Conservation (phyloP, 2,888 invertebrate species). For the Augochlorella aurata region DNA sequence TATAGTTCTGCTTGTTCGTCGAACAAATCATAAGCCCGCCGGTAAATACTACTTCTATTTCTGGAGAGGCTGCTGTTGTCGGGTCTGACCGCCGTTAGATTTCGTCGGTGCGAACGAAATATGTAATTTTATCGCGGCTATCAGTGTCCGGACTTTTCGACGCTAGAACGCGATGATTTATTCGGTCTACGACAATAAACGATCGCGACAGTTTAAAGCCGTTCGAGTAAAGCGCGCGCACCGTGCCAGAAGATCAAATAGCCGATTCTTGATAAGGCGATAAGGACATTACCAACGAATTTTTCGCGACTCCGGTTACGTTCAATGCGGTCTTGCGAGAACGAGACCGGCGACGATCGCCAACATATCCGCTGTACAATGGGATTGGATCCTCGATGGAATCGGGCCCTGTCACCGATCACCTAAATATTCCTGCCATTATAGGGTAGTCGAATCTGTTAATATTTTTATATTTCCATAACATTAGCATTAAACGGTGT, state of each 20-base stretch:
- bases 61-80: too few species aligned
- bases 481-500: too few species aligned
- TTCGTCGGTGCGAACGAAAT: background rate
- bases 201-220: slow-evolving; percentile 7
- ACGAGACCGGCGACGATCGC: too few species aligned
- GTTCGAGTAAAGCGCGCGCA: background rate
- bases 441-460: too few species aligned
- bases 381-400: too few species aligned
- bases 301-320: slow-evolving; percentile 13
- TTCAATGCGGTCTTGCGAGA: slow-evolving; percentile 7
- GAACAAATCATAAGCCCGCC: too few species aligned
- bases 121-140: background rate
- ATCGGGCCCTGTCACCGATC: too few species aligned
- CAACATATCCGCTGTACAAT: too few species aligned
- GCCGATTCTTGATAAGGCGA: slow-evolving; percentile 20
- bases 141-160: background rate
- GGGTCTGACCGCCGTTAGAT: background rate
- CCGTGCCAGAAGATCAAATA: slow-evolving; percentile 23
- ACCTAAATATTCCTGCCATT: too few species aligned
- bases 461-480: too few species aligned
- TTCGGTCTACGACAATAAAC: slow-evolving; percentile 19
- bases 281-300: slow-evolving; percentile 21
- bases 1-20: too few species aligned
- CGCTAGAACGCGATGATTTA: background rate
- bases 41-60: too few species aligned